A percentile compares a stretch with the other conserved stretches of the same genome.
These are phyloP conservation scores for Eristalis arbustorum DNA, from an alignment of 2,888 invertebrate genomes.

Conservation along the genomic window DNA sequence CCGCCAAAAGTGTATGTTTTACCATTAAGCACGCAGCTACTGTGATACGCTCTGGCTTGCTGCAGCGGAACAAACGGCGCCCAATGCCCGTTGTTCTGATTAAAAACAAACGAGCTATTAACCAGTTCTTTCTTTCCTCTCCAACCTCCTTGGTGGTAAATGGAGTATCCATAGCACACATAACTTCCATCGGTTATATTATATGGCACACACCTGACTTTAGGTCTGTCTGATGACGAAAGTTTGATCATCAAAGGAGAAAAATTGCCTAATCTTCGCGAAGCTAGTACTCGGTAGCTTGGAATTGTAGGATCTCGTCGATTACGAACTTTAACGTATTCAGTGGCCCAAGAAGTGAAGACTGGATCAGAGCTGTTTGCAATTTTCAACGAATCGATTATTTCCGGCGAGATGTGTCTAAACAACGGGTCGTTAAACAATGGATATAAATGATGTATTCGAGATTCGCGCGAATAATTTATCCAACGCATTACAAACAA, in stretches of 20 bases:
- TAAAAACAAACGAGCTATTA: background rate
- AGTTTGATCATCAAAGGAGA: background rate
- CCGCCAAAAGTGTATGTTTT: slow-evolving; percentile 61
- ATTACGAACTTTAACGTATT: background rate
- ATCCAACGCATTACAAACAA: slow-evolving; percentile 57
- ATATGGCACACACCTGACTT: background rate
- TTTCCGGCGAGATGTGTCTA: slow-evolving; percentile 34
- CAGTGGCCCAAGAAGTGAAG: background rate
- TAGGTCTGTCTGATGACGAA: background rate
- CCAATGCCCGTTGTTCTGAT: slow-evolving; percentile 28
- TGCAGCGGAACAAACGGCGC: background rate
- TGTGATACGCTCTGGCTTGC: background rate
- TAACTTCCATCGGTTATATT: background rate
- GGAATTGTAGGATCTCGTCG: background rate
- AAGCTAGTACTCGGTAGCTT: background rate
- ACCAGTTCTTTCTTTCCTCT: background rate
- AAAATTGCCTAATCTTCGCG: background rate
- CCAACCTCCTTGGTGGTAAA: slow-evolving; percentile 60
- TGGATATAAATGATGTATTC: background rate
- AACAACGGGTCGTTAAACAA: slow-evolving; percentile 30
- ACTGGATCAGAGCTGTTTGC: background rate
- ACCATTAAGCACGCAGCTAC: slow-evolving; percentile 47
- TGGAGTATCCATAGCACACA: slow-evolving; percentile 2
- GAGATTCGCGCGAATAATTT: slow-evolving; percentile 30
- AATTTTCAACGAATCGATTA: slow-evolving; percentile 29